phyloP scores from a whole-genome alignment of 2,888 invertebrate genomes.

The Strigamia crassipes region DNA sequence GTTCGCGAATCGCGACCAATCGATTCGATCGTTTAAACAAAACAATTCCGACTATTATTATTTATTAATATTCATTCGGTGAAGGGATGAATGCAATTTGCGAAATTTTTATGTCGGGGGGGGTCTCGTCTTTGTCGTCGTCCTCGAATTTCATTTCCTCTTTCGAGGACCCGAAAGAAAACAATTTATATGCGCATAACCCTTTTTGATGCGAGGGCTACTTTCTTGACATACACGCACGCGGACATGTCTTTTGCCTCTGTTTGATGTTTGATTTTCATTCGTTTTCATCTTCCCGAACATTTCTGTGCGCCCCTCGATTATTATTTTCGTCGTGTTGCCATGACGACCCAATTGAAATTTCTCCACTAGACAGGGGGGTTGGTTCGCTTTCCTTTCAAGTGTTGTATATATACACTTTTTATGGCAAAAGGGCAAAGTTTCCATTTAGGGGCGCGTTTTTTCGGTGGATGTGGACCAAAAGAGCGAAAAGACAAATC shows the following conservation, averaged over 20 bases:
- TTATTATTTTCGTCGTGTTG: background rate
- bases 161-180: background rate
- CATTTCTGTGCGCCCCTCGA: background rate
- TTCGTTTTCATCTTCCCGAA: background rate
- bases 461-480: background rate
- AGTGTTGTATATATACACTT: background rate
- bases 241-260: background rate
- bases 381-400: background rate
- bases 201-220: background rate
- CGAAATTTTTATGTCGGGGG: background rate
- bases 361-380: background rate
- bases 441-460: background rate
- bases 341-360: background rate
- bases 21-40: background rate
- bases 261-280: background rate
- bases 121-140: background rate
- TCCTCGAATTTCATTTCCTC: background rate
- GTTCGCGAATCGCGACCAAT: background rate
- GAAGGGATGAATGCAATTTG: background rate
- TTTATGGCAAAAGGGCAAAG: too few relatives aligned
- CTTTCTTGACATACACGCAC: background rate
- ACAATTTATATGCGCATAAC: background rate
- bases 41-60: background rate
- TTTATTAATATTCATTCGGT: background rate
- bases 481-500: background rate